These are phyloP conservation scores for Actenoides hombroni DNA, from an alignment of 2,113 vertebrate species.

Conservation along the genomic window DNA sequence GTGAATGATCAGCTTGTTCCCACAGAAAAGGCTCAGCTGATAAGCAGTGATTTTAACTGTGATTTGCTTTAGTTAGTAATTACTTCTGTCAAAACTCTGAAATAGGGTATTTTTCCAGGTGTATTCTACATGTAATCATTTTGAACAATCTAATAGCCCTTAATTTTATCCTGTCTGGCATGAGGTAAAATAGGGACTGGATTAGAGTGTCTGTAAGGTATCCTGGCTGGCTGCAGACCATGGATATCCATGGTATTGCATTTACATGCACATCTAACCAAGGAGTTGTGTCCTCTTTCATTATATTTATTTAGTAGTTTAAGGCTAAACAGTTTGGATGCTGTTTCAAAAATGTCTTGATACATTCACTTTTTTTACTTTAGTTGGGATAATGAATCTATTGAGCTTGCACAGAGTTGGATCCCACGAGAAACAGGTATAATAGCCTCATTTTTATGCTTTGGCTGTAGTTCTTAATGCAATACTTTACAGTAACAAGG, in stretches of 20 bases:
- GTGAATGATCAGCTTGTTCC: background rate
- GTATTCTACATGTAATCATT: background rate
- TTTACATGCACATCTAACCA: background rate
- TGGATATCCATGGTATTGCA: background rate
- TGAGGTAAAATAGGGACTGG: background rate
- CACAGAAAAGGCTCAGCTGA: background rate
- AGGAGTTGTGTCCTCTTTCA: background rate
- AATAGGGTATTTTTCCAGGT: background rate
- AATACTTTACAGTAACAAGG: background rate
- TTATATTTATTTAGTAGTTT: background rate
- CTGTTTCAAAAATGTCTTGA: background rate
- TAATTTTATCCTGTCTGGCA: background rate
- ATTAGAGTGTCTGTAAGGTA: background rate
- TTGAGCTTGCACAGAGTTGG: conserved; percentile 86
- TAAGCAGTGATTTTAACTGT: background rate
- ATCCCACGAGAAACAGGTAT: conserved; percentile 89
- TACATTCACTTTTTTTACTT: conserved; percentile 16
- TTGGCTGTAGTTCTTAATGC: background rate
- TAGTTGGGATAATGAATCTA: conserved; percentile 94
- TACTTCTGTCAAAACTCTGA: background rate
- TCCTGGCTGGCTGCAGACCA: background rate
- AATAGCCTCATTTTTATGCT: background rate
- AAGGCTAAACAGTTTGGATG: background rate
- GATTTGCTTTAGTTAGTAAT: background rate
- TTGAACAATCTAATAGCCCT: background rate